Conservation (phyloP, 1,140 invertebrate species). For the Diuraphis noxia region DNA sequence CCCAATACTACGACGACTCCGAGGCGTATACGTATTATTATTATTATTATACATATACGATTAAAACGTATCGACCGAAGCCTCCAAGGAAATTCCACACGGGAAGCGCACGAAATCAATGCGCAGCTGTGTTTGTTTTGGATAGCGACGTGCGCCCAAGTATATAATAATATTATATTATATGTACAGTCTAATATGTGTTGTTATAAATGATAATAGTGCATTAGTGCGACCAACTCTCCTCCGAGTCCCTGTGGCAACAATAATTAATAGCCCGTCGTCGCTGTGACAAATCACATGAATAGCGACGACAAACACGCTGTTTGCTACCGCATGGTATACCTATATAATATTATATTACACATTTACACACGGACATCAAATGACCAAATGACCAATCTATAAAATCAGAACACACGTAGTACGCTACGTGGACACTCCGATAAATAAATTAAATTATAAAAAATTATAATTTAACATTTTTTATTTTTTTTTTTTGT, state of each 20-base stretch:
- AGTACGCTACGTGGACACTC: not conserved
- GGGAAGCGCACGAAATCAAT: constrained; percentile 21
- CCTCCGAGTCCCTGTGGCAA: not conserved
- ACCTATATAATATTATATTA: not conserved
- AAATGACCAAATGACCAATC: not conserved
- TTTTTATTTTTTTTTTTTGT: not conserved
- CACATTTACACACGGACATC: not conserved
- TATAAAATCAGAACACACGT: not conserved
- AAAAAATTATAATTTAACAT: not conserved
- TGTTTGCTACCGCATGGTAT: not conserved
- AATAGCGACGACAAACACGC: not conserved
- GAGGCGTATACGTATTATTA: not conserved
- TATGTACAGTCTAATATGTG: not conserved
- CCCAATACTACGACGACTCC: not conserved
- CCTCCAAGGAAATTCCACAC: not conserved
- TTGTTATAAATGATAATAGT: not conserved
- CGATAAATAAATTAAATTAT: not conserved
- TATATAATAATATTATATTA: constrained; percentile 13
- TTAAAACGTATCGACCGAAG: not conserved
- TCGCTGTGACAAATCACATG: not conserved
- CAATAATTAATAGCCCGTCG: constrained; percentile 15
- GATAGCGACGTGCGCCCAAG: not conserved
- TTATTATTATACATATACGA: not conserved
- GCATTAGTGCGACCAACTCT: not conserved
- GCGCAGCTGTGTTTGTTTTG: constrained; percentile 50